Evolutionary conservation across 2,888 invertebrate genomes (phyloP).

Genomic region (Crioceris asparagi): DNA sequence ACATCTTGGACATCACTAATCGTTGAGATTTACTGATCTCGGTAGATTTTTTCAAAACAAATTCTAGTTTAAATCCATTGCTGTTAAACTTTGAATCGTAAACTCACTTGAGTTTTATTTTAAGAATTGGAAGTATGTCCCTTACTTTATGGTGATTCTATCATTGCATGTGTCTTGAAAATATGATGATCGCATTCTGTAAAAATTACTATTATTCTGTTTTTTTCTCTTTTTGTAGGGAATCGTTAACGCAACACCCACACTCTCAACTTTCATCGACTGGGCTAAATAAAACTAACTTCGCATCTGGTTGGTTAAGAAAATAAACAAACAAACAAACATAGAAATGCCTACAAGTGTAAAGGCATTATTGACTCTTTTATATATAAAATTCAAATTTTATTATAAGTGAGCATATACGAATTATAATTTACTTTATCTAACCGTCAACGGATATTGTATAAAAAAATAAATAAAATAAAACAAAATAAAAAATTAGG

Average conservation of each 20-base stretch:
- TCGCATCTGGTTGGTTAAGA: conserved; percentile 24
- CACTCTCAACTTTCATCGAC: conserved; percentile 28
- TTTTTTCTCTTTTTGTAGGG: conserved; percentile 33
- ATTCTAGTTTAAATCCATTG: too few relatives aligned
- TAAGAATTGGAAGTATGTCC: too few relatives aligned
- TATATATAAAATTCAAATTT: conserved; percentile 28
- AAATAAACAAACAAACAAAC: conserved; percentile 12
- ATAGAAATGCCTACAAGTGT: conserved; percentile 2
- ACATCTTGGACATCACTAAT: too few relatives aligned
- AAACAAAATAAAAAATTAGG: conserved; percentile 4
- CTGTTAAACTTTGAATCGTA: too few relatives aligned
- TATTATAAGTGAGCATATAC: conserved; percentile 30
- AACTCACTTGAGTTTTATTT: too few relatives aligned
- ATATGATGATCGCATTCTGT: too few relatives aligned
- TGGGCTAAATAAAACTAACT: conserved; percentile 26
- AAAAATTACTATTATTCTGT: conserved; percentile 1
- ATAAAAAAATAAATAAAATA: conserved; percentile 21
- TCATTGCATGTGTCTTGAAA: too few relatives aligned
- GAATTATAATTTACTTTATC: conserved; percentile 30
- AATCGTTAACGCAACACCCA: conserved; percentile 34
- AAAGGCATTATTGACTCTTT: conserved; percentile 24
- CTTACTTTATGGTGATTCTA: too few relatives aligned
- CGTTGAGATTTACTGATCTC: too few relatives aligned
- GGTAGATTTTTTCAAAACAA: too few relatives aligned
- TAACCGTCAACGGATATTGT: conserved; percentile 26